A percentile compares a stretch with the other conserved stretches of the same genome.
These are phyloP conservation scores for Anthopleura xanthogrammica DNA, from an alignment of 92 coral and sea anemone species.

Conservation along the genomic window DNA sequence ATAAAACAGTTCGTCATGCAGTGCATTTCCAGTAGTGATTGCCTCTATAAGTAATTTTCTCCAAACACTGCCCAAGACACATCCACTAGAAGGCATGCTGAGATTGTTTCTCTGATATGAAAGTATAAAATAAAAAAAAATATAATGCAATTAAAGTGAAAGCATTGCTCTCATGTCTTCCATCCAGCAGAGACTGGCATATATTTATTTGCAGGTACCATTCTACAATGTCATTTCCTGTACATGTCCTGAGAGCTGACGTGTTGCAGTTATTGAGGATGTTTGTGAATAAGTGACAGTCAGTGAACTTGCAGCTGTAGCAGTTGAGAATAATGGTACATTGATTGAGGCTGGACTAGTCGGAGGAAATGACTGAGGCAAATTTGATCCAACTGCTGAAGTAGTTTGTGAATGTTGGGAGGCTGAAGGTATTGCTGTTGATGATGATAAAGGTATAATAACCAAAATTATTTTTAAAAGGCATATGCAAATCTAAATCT, in stretches of 20 bases:
- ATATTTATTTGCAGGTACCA: conserved; percentile 41
- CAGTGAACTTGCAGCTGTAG: too few relatives aligned
- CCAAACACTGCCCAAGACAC: not conserved
- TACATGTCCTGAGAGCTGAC: not conserved
- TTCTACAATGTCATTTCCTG: not conserved
- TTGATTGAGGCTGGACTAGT: too few relatives aligned
- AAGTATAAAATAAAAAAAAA: conserved; percentile 40
- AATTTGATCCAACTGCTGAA: too few relatives aligned
- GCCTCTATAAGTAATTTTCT: not conserved
- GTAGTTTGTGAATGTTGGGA: too few relatives aligned
- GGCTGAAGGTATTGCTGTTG: too few relatives aligned
- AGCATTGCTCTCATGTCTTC: conserved; percentile 57
- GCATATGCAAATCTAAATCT: too few relatives aligned
- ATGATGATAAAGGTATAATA: too few relatives aligned
- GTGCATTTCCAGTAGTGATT: not conserved
- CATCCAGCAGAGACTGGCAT: conserved; percentile 44
- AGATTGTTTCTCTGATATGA: conserved; percentile 15
- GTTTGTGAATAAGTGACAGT: not conserved
- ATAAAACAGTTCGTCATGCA: not conserved
- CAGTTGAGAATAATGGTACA: too few relatives aligned
- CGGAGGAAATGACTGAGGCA: too few relatives aligned
- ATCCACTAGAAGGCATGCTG: not conserved
- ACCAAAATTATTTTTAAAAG: too few relatives aligned
- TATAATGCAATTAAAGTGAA: conserved; percentile 54
- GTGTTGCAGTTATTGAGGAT: not conserved